Evolutionary conservation across 1,140 invertebrate species (phyloP).

Genomic region (Drosophila watanabei): DNA sequence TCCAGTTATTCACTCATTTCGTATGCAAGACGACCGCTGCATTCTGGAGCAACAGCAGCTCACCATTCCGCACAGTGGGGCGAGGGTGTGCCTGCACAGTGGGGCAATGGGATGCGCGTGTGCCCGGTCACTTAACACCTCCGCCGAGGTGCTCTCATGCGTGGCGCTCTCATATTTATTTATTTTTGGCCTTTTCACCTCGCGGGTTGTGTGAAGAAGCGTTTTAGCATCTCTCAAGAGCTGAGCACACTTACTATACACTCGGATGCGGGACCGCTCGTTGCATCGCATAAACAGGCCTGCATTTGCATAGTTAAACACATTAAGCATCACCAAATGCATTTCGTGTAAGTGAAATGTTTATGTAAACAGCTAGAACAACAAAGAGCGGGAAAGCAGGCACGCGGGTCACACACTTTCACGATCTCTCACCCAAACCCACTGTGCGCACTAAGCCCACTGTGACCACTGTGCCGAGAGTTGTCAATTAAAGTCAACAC

Average conservation of each 20-base stretch:
- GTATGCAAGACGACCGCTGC: constrained; percentile 68
- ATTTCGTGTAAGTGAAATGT: constrained; percentile 71
- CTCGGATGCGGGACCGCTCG: constrained; percentile 3
- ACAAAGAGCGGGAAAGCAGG: constrained; percentile 41
- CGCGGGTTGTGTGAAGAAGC: constrained; percentile 61
- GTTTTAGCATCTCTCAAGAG: constrained; percentile 78
- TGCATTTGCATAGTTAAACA: constrained; percentile 79
- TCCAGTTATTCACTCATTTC: constrained; percentile 74
- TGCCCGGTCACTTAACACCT: constrained; percentile 64
- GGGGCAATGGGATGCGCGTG: constrained; percentile 16
- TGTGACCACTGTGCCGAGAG: constrained; percentile 57
- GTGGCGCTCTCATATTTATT: constrained; percentile 79
- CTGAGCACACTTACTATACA: constrained; percentile 43
- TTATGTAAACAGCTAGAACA: constrained; percentile 67
- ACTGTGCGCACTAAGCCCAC: constrained; percentile 47
- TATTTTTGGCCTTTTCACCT: constrained; percentile 74
- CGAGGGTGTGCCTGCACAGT: constrained; percentile 22
- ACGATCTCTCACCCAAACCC: constrained; percentile 5
- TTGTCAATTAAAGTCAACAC: constrained; percentile 81
- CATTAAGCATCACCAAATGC: constrained; percentile 69
- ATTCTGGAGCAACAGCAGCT: constrained; percentile 65
- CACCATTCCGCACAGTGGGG: constrained; percentile 56
- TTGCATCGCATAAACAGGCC: constrained; percentile 60
- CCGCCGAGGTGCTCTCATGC: constrained; percentile 49
- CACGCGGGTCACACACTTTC: constrained; percentile 6